Percentiles rank a stretch among this genome's conserved stretches.
Evolutionary conservation across 2,797 vertebrate genomes (phyloP).

Genomic region (Macroramphosus scolopax): DNA sequence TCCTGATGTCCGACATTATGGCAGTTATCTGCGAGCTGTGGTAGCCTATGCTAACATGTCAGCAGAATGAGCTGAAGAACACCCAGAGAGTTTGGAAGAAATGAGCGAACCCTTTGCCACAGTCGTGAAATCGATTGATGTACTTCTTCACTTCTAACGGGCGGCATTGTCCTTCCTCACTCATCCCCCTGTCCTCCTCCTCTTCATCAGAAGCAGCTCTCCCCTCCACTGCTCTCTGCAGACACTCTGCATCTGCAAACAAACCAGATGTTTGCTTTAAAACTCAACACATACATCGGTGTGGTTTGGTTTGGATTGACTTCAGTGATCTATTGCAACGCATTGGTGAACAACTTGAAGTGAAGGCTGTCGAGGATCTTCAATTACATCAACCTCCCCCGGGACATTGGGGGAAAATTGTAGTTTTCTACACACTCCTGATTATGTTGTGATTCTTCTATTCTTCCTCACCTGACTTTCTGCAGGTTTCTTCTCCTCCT

Average conservation of each 20-base stretch:
- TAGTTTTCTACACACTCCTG: neutral
- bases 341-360: too few species aligned
- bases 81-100: too few species aligned
- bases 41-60: too few species aligned
- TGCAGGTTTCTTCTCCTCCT: slow-evolving; percentile 40
- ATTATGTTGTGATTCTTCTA: neutral
- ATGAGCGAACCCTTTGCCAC: slow-evolving; percentile 62
- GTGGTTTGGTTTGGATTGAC: too few species aligned
- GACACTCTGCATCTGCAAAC: slow-evolving; percentile 60
- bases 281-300: too few species aligned
- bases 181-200: slow-evolving; percentile 61
- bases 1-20: too few species aligned
- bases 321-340: too few species aligned
- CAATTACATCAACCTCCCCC: too few species aligned
- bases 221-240: slow-evolving; percentile 81
- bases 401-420: too few species aligned
- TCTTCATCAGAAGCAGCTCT: slow-evolving; percentile 81
- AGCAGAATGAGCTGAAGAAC: too few species aligned
- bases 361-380: too few species aligned
- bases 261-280: neutral
- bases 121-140: slow-evolving; percentile 46
- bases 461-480: slow-evolving; percentile 55
- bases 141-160: slow-evolving; percentile 59
- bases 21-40: neutral
- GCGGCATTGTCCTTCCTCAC: slow-evolving; percentile 48